phyloP scores from a whole-genome alignment of 2,888 invertebrate species.

The Tetropium fuscum region DNA sequence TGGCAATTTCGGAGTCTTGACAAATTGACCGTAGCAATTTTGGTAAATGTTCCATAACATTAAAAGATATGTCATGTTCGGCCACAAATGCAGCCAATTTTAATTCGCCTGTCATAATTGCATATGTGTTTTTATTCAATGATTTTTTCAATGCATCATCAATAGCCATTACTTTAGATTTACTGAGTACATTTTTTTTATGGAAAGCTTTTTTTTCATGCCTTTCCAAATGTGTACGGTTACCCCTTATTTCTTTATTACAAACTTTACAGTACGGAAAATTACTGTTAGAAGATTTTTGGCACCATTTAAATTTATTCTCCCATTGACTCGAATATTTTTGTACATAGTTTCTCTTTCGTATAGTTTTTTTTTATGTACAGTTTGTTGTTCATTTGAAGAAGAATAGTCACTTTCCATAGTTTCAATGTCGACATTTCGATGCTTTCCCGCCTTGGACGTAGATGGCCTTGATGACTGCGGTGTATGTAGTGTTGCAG shows the following conservation, averaged over 20 bases:
- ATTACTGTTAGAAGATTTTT: conserved; percentile 8
- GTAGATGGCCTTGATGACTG: too few species aligned
- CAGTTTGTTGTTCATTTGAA: too few species aligned
- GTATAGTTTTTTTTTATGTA: too few species aligned
- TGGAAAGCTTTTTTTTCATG: conserved; percentile 8
- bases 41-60: conserved; percentile 44
- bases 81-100: conserved; percentile 43
- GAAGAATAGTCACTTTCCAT: too few species aligned
- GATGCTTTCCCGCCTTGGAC: too few species aligned
- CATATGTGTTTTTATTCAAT: conserved; percentile 5
- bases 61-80: conserved; percentile 49
- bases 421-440: too few species aligned
- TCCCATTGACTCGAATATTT: conserved; percentile 22
- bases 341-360: too few species aligned
- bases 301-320: conserved; percentile 21
- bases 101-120: conserved; percentile 30
- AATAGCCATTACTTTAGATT: too few species aligned
- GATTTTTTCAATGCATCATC: conserved; percentile 13
- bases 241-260: conserved; percentile 12
- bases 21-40: conserved; percentile 42
- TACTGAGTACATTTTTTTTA: not conserved
- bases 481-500: too few species aligned
- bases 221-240: conserved; percentile 13
- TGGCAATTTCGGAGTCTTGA: conserved; percentile 45
- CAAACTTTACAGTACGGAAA: conserved; percentile 15